phyloP scores from a whole-genome alignment of 2,888 invertebrate species.

The Notodonta ziczac region DNA sequence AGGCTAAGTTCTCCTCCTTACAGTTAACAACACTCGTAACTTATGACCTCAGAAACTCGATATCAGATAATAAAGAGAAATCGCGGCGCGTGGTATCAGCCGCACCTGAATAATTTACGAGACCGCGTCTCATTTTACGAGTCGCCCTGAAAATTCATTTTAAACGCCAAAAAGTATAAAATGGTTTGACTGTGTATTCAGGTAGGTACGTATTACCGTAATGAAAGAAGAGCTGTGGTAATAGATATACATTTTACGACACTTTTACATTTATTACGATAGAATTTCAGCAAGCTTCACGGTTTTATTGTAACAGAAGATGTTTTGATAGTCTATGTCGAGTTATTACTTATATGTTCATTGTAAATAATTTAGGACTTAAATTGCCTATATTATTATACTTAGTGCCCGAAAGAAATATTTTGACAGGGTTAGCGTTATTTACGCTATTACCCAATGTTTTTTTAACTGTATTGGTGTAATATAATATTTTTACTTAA shows the following conservation, averaged over 20 bases:
- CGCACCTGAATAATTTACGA: conserved; percentile 33
- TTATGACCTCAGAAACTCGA: not conserved
- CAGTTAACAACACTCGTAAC: not conserved
- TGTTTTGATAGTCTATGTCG: not conserved
- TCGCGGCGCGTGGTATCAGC: conserved; percentile 7
- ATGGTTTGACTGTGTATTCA: conserved; percentile 28
- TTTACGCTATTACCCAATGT: too few species aligned
- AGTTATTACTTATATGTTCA: too few species aligned
- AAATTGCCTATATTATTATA: too few species aligned
- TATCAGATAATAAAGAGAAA: conserved; percentile 20
- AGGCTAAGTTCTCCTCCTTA: too few species aligned
- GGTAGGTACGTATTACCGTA: conserved; percentile 31
- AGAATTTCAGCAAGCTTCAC: not conserved
- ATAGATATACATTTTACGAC: conserved; percentile 42
- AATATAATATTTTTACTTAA: too few species aligned
- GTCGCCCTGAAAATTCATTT: conserved; percentile 26
- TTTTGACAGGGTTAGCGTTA: too few species aligned
- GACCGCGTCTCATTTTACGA: conserved; percentile 31
- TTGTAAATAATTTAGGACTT: too few species aligned
- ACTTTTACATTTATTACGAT: conserved; percentile 4
- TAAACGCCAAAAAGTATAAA: conserved; percentile 35
- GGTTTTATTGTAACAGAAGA: conserved; percentile 9
- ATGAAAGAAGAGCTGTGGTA: conserved; percentile 36
- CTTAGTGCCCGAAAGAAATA: too few species aligned
- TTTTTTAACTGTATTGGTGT: too few species aligned